Evolutionary conservation across 2,113 vertebrate genomes (phyloP).

Genomic region (Mormyrus iriodes): DNA sequence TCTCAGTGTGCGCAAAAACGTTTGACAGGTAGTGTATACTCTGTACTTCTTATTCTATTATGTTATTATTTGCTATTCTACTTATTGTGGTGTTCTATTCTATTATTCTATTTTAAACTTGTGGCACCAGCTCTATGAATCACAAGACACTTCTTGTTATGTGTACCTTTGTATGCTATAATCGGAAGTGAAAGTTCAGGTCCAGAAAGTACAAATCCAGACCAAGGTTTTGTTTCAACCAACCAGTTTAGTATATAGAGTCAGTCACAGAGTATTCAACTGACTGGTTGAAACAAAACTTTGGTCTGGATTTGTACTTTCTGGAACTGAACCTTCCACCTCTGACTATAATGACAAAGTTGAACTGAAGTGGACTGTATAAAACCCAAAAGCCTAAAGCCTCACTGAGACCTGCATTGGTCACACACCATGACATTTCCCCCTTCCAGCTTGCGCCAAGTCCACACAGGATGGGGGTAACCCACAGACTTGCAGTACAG

Average conservation of each 20-base stretch:
- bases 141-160: not conserved
- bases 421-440: conserved; percentile 63
- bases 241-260: not conserved
- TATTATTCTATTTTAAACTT: not conserved
- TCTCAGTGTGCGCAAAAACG: no score
- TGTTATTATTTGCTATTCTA: not conserved
- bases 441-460: conserved; percentile 76
- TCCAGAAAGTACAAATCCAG: not conserved
- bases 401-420: not conserved
- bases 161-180: not conserved
- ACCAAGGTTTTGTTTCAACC: not conserved
- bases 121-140: not conserved
- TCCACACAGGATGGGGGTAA: conserved; percentile 83
- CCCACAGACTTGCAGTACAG: conserved; percentile 93
- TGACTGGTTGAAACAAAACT: not conserved
- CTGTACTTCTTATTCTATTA: not conserved
- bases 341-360: not conserved
- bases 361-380: not conserved
- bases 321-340: not conserved
- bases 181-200: no score
- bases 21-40: not conserved
- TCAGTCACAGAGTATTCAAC: no score
- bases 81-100: not conserved
- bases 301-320: not conserved
- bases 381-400: not conserved